A percentile compares a stretch with the other conserved stretches of the same genome.
These are phyloP conservation scores for Dipodomys merriami DNA, from an alignment of 2,113 vertebrate genomes.

Conservation along the genomic window DNA sequence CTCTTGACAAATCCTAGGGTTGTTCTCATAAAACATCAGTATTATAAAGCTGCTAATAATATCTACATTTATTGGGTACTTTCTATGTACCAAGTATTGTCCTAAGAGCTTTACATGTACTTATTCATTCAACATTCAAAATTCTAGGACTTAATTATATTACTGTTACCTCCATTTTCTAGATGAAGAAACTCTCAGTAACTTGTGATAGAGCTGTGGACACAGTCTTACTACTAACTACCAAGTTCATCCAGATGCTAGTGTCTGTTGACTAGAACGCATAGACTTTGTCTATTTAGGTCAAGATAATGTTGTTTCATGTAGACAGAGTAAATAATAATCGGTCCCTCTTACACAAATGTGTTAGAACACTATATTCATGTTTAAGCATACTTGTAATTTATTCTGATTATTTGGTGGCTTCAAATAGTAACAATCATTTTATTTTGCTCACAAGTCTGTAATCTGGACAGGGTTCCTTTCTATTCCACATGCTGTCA, in stretches of 20 bases:
- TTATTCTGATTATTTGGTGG: neutral
- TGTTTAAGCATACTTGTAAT: neutral
- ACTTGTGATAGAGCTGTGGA: neutral
- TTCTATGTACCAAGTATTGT: neutral
- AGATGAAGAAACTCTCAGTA: neutral
- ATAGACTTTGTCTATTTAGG: neutral
- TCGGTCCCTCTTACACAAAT: neutral
- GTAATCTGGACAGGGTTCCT: neutral
- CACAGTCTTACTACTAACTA: neutral
- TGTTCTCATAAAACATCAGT: conserved; percentile 16
- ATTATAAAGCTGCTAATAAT: neutral
- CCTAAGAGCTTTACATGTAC: neutral
- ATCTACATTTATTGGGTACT: neutral
- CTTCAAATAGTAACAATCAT: conserved; percentile 7
- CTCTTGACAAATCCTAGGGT: neutral
- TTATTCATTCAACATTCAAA: neutral
- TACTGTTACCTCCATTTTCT: neutral
- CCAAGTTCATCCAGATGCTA: neutral
- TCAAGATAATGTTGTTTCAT: neutral
- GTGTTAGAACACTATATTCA: neutral
- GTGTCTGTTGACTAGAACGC: neutral
- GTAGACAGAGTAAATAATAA: neutral
- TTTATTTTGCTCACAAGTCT: neutral
- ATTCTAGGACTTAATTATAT: neutral
- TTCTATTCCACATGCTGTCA: neutral